Evolutionary conservation across 2,888 invertebrate genomes (phyloP).

Genomic region (Tyria jacobaeae): DNA sequence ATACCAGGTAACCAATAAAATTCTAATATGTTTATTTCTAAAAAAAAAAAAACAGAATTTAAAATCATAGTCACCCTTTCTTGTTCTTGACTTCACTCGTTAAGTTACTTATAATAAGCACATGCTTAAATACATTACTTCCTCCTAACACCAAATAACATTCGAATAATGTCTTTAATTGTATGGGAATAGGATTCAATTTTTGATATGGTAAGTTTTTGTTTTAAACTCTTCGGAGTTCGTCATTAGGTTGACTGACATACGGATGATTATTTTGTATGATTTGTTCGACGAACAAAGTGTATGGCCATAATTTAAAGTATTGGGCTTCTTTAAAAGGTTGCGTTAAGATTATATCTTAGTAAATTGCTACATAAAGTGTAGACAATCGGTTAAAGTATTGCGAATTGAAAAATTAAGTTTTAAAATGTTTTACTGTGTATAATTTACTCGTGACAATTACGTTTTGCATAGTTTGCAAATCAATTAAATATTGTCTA

Average conservation of each 20-base stretch:
- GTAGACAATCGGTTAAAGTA: conserved; percentile 4
- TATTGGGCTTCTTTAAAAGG: neutral
- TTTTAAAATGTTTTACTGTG: conserved; percentile 7
- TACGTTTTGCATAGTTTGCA: conserved; percentile 7
- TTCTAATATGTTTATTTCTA: no score
- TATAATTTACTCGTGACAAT: conserved; percentile 11
- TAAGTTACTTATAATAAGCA: conserved; percentile 74
- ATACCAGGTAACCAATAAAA: neutral
- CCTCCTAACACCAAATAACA: conserved; percentile 56
- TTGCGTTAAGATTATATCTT: neutral
- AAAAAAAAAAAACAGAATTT: no score
- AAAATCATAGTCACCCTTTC: conserved; percentile 55
- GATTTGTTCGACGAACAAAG: conserved; percentile 25
- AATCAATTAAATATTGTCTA: conserved; percentile 7
- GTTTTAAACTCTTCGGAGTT: conserved; percentile 29
- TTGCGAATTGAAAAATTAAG: conserved; percentile 8
- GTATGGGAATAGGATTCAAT: conserved; percentile 51
- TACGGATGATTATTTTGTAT: conserved; percentile 21
- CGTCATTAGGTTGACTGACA: conserved; percentile 36
- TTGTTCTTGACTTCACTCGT: conserved; percentile 58
- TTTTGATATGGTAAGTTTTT: conserved; percentile 22
- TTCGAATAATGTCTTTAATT: conserved; percentile 50
- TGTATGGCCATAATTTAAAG: conserved; percentile 11
- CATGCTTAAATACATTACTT: conserved; percentile 72
- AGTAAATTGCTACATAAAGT: conserved; percentile 4